Conservation (phyloP, 1,140 invertebrate species). For the Trissolcus basalis region DNA sequence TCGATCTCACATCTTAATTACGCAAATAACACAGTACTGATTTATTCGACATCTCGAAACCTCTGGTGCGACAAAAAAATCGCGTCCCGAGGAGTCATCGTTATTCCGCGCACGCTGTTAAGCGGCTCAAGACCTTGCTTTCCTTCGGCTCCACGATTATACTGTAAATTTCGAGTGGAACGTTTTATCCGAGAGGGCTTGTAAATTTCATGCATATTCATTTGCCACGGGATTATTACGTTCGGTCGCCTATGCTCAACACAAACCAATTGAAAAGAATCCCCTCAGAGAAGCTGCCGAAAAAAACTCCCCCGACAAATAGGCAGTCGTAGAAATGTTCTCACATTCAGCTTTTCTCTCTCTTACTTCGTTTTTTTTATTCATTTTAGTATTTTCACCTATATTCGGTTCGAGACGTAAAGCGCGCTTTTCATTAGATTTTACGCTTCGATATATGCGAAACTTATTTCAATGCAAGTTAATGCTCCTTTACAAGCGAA, state of each 20-base stretch:
- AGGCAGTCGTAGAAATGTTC: constrained; percentile 28
- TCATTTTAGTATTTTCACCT: too few species aligned
- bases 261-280: constrained; percentile 44
- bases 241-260: constrained; percentile 53
- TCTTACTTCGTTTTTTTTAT: too few species aligned
- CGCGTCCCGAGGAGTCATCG: constrained; percentile 11
- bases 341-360: constrained; percentile 2
- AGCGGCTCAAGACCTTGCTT: constrained; percentile 33
- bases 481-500: not conserved
- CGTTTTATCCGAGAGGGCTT: constrained; percentile 50
- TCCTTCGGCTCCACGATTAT: constrained; percentile 31
- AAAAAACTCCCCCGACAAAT: constrained; percentile 24
- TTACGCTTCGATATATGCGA: constrained; percentile 1
- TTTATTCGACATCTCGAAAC: not conserved
- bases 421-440: constrained; percentile 21
- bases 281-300: not conserved
- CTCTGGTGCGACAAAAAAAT: constrained; percentile 9
- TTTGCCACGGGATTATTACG: constrained; percentile 35
- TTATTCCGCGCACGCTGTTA: constrained; percentile 37
- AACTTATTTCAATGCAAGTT: too few species aligned
- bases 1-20: not conserved
- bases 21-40: not conserved
- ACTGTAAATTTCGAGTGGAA: constrained; percentile 46
- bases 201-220: constrained; percentile 59
- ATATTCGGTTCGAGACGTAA: constrained; percentile 8